Conservation (phyloP, 1,140 invertebrate species). For the Neuroterus valhalla region DNA sequence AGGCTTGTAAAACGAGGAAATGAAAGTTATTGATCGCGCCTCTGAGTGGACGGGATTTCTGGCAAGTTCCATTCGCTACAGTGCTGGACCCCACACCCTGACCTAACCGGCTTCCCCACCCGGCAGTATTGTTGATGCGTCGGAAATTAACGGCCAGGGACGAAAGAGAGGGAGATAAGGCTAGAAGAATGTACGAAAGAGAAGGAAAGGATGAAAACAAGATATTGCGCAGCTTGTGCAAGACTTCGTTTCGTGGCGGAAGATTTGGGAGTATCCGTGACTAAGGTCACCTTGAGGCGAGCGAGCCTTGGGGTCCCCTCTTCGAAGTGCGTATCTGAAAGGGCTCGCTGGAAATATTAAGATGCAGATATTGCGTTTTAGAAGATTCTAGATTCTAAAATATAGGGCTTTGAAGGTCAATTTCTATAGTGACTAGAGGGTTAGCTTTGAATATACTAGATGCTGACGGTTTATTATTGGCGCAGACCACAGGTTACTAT, state of each 20-base stretch:
- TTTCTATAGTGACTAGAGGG: neutral
- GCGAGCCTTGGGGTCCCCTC: neutral
- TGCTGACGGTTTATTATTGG: neutral
- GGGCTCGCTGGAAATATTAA: too few relatives aligned
- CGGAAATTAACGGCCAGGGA: constrained; percentile 15
- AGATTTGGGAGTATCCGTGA: neutral
- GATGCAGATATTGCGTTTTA: too few relatives aligned
- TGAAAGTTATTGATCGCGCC: constrained; percentile 64
- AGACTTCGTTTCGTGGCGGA: constrained; percentile 42
- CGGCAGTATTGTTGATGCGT: constrained; percentile 49
- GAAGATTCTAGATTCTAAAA: too few relatives aligned
- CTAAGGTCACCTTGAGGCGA: constrained; percentile 6
- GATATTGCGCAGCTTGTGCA: constrained; percentile 47
- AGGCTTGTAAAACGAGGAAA: constrained; percentile 32
- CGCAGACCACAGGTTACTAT: neutral
- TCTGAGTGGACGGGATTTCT: constrained; percentile 62
- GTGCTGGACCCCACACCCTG: constrained; percentile 48
- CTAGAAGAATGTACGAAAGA: constrained; percentile 3
- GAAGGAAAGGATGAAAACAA: constrained; percentile 44
- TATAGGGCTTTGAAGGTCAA: neutral
- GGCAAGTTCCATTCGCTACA: constrained; percentile 63
- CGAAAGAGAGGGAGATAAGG: neutral
- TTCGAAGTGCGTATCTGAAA: neutral
- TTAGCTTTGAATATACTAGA: neutral
- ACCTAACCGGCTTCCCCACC: constrained; percentile 43